Evolutionary conservation across 2,888 invertebrate genomes (phyloP).

Genomic region (Pinctada fucata): DNA sequence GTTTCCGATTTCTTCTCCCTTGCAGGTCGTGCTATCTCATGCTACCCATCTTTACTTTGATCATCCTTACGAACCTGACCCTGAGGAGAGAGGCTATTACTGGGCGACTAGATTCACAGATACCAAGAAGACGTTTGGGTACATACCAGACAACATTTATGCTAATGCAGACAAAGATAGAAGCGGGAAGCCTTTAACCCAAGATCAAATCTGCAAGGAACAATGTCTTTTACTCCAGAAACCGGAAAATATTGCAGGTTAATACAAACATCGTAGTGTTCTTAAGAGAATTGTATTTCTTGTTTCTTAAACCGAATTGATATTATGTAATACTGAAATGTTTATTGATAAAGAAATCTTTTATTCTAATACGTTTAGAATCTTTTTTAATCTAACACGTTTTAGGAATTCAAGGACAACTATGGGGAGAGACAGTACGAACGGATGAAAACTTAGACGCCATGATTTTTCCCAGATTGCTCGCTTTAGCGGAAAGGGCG

Average conservation of each 20-base stretch:
- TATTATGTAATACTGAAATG: background rate
- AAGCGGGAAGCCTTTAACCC: constrained; percentile 53
- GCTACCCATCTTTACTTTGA: constrained; percentile 66
- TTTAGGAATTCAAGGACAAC: constrained; percentile 70
- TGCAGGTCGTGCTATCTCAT: constrained; percentile 62
- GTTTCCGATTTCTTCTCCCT: too few species aligned
- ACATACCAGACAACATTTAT: constrained; percentile 59
- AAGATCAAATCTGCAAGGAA: constrained; percentile 49
- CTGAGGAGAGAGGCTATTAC: constrained; percentile 65
- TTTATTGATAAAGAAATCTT: too few species aligned
- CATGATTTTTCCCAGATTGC: constrained; percentile 65
- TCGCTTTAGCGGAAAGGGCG: constrained; percentile 71
- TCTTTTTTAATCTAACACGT: background rate
- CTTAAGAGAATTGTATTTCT: background rate
- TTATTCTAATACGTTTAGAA: too few species aligned
- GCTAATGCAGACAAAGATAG: constrained; percentile 50
- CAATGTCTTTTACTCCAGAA: constrained; percentile 54
- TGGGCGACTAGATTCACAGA: constrained; percentile 70
- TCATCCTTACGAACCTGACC: constrained; percentile 64
- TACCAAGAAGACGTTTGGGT: constrained; percentile 61
- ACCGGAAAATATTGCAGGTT: constrained; percentile 67
- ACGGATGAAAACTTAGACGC: constrained; percentile 52
- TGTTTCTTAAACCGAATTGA: background rate
- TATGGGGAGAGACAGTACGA: constrained; percentile 67
- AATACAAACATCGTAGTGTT: background rate